These are phyloP conservation scores for Rousettus leschenaultii DNA, from an alignment of 2,113 vertebrate species.

Conservation along the genomic window DNA sequence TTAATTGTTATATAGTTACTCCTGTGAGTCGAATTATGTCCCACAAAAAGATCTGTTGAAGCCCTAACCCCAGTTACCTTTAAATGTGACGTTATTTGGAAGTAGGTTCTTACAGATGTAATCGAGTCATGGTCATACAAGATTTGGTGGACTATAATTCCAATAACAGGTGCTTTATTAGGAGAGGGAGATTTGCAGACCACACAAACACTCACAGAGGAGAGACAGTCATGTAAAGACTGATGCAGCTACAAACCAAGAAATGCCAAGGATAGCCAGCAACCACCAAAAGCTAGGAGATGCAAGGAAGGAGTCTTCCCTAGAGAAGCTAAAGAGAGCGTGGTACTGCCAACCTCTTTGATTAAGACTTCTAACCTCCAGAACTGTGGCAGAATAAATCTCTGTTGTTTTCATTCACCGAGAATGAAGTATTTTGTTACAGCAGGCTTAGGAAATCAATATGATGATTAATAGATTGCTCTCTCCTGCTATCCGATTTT, in stretches of 20 bases:
- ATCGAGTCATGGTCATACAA: neutral
- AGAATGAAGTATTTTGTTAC: neutral
- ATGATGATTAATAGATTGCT: neutral
- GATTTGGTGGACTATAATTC: neutral
- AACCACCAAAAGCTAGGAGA: neutral
- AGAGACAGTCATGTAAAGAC: neutral
- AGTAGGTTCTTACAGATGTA: neutral
- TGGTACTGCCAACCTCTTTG: neutral
- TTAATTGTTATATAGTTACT: neutral
- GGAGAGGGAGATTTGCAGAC: neutral
- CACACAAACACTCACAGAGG: neutral
- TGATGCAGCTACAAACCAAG: neutral
- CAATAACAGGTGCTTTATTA: neutral
- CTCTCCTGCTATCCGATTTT: neutral
- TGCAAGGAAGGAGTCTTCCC: neutral
- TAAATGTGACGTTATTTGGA: neutral
- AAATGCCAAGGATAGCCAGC: neutral
- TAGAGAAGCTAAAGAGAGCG: fast-evolving
- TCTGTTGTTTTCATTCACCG: neutral
- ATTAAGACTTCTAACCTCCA: neutral
- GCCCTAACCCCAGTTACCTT: neutral
- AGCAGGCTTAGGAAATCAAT: neutral
- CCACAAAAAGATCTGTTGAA: neutral
- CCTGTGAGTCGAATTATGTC: neutral
- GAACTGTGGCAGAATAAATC: neutral